Evolutionary conservation across 1,140 invertebrate genomes (phyloP), one percentile per base, ranked within the genome.

Genomic region (Drosophila bocqueti): DNA sequence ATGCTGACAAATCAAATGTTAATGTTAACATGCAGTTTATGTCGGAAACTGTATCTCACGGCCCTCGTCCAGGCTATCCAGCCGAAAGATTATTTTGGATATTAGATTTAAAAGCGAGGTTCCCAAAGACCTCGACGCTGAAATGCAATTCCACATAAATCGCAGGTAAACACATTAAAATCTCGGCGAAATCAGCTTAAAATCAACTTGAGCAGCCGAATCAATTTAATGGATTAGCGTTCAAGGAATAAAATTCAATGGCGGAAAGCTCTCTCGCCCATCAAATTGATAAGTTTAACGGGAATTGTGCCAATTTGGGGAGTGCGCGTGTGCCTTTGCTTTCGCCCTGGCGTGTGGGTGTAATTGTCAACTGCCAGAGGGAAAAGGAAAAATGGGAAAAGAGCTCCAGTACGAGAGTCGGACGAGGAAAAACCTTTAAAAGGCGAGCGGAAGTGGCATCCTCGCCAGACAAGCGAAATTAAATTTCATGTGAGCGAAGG

Each of bases 171-270:
- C 80, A 65, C 75, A 81, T 67, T 62, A 75, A 90, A 79, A 89
- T 84, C 73, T 81, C 52, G 52, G 43, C 50, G 34, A 64, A 78
- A 89, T 72, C 81, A 76, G 85, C 85, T 89, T 90, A 90, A 89
- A 89, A 90, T 89, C 85, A 85, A 89, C 90, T 76, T 26, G 34
- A 79, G 81, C 78, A 81, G 67, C 71, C 74, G 81, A 83, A 82
- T 89, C 85, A 90, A 89, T 90, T 85, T 89, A 90, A 82, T 79
- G 85, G 85, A 89, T 89, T 89, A 89, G 82, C 81, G 61, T 66
- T 59, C 52, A 67, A 26, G 78, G 77, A 86, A 83, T 83, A 68
- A 84, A 68, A 64, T 69, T 61, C 74, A 66, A 63, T 65, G 50
- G 57, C 43, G 40, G 50, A 62, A 47, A 49, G 31, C 67, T 67